Conservation (phyloP, 2,113 vertebrate species). For the Erinaceus europaeus region DNA sequence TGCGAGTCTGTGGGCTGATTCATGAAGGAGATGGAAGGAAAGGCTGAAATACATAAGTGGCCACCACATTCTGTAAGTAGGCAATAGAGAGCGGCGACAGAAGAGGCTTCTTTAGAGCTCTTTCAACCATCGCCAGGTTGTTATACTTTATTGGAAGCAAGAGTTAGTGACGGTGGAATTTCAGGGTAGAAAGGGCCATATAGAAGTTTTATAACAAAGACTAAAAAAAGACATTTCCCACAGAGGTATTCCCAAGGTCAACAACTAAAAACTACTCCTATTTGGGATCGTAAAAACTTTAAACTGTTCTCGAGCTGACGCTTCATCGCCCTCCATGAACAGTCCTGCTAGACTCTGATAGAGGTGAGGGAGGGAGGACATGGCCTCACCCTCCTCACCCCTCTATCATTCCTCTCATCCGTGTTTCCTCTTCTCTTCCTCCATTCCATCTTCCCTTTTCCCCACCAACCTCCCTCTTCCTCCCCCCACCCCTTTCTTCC, state of each 20-base stretch:
- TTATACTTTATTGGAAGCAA: conserved; percentile 26
- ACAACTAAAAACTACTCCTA: background rate
- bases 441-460: too few species aligned
- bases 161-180: conserved; percentile 13
- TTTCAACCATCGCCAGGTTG: background rate
- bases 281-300: background rate
- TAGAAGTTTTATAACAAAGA: conserved; percentile 7
- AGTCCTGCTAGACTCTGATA: too few species aligned
- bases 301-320: background rate
- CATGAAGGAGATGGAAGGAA: background rate
- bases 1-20: too few species aligned
- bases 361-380: too few species aligned
- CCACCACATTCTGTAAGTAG: background rate
- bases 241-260: conserved; percentile 6
- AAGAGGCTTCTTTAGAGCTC: background rate
- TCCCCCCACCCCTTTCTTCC: too few species aligned
- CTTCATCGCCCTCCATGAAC: too few species aligned
- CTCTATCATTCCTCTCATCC: too few species aligned
- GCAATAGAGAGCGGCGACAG: background rate
- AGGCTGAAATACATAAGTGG: background rate
- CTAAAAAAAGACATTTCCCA: background rate
- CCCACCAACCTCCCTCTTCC: too few species aligned
- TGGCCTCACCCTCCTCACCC: too few species aligned
- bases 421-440: too few species aligned
- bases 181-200: background rate